Base-by-base conservation (phyloP, 2,888 invertebrate genomes). In the Orchesella flavescens region DNA sequence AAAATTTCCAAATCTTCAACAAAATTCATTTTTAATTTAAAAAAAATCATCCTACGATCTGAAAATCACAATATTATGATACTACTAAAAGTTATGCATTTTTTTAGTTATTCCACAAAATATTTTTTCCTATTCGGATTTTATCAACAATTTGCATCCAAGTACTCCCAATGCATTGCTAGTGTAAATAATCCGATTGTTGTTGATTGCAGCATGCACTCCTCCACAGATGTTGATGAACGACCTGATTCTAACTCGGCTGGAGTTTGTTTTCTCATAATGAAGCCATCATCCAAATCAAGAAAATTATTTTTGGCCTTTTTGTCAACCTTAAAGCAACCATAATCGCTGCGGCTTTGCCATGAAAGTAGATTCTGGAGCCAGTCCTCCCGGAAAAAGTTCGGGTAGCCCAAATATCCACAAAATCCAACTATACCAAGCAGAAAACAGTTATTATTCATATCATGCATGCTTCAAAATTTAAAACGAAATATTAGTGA, bases 371-470 rank as follows among this genome's bases (percentile, higher is more conserved):
- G 89, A 66, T 89, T 79, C 7, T 89, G 85, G n/a, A 89, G 88
- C 89, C 90, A 91, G 66, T 88, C 89, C 5, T 85, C 79, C 21
- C 88, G 87, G 1, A 90, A 86, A 87, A 92, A 91, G 83, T 92
- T 91, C 0, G 89, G 84, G 84, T 89, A 91, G 15, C 92, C 92
- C 88, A 91, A 91, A 87, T 91, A 89, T 1, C 91, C 91, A 85
- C 92, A 92, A 1, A 92, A 86, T 21, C 90, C 88, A 78, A 92
- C 92, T 92, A n/a, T n/a, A n/a, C n/a, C n/a, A n/a, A 7, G 34
- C 7, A 34, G 34, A n/a, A n/a, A n/a, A n/a, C n/a, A n/a, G n/a
- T n/a, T n/a, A n/a, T n/a, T n/a, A n/a, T 34, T 34, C 3, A 34
- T 2, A 34, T 4, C 2, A 34, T 34, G 34, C 34, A 4, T 4